Evolutionary conservation across 2,113 vertebrate genomes (phyloP), one percentile per base, ranked within the genome.

Genomic region (Ornithorhynchus anatinus): DNA sequence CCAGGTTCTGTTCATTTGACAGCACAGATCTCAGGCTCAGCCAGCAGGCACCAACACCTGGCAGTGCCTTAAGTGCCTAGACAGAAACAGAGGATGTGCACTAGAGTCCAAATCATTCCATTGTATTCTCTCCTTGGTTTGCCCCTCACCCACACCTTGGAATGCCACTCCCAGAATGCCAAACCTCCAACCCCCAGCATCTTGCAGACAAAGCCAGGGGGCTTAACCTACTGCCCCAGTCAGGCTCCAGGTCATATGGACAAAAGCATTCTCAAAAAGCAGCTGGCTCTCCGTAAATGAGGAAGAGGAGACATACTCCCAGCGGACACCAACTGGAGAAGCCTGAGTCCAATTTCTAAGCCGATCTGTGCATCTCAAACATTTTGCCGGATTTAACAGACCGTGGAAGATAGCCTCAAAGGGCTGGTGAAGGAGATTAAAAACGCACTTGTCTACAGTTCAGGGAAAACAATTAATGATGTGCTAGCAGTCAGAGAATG

Each of bases 361-460:
- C 43, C 58, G 45, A 56, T 51, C 35, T 38, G 51, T 47, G 56
- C 36, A 45, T 65, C 48, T 47, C 59, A 74, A 37, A 29, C 54
- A 52, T 83, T 35, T 47, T 52, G 67, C 48, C 67, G 32, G 20
- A 57, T 63, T 63, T 69, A 72, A 70, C 39, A 19, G 37, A 44
- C n/a, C 63, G 77, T 22, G 38, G 37, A 57, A 12, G 48, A 60
- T 39, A 35, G 32, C 64, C 69, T 75, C 80, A 63, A 75, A 77
- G 72, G 36, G 27, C 33, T 1, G 1, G 17, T 69, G 72, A 82
- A 60, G 25, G 58, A 70, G 37, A 67, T 73, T 79, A 69, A 85
- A 84, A 77, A 85, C 42, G 7, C 11, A 59, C 31, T 73, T 75
- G 68, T 71, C 59, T 81, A 39, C 22, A 76, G 19, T 84, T 91